Percentiles rank a stretch among this genome's conserved stretches.
These are phyloP conservation scores for Nasonia oneida DNA, from an alignment of 2,888 invertebrate species.

Conservation along the genomic window DNA sequence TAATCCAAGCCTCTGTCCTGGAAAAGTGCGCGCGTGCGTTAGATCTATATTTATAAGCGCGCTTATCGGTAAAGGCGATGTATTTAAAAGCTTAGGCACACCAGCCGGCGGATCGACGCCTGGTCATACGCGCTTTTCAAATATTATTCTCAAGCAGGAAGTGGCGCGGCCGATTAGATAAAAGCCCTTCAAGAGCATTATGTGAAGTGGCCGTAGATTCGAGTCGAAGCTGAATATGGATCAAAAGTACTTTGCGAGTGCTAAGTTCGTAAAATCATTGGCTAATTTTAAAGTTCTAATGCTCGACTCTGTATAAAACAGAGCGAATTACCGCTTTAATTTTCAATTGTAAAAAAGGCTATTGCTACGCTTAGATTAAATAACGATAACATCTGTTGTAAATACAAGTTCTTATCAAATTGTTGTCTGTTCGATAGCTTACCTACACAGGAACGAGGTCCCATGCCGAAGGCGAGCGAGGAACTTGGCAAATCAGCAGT, in stretches of 20 bases:
- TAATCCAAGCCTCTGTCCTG: constrained; percentile 69
- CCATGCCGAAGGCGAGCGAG: constrained; percentile 70
- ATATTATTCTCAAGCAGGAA: constrained; percentile 14
- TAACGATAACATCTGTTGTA: too few relatives aligned
- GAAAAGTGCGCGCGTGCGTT: constrained; percentile 32
- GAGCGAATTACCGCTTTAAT: not conserved
- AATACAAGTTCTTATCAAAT: not conserved
- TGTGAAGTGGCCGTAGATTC: constrained; percentile 7
- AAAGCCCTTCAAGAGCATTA: constrained; percentile 5
- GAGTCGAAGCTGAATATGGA: not conserved
- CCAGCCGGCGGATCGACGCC: not conserved
- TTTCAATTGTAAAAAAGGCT: not conserved
- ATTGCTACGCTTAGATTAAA: too few relatives aligned
- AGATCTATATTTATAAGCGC: constrained; percentile 38
- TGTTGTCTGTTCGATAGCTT: constrained; percentile 31
- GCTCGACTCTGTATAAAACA: not conserved
- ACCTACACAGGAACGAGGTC: constrained; percentile 72
- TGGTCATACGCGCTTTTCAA: constrained; percentile 19
- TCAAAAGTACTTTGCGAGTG: not conserved
- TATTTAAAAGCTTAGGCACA: constrained; percentile 35
- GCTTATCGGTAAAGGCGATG: constrained; percentile 41
- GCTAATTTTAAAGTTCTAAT: not conserved
- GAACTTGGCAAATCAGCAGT: constrained; percentile 61
- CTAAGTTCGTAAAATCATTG: constrained; percentile 8
- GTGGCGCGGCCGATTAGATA: constrained; percentile 32